These are phyloP conservation scores for Theocolax elegans DNA, from an alignment of 1,140 invertebrate species.

Conservation along the genomic window DNA sequence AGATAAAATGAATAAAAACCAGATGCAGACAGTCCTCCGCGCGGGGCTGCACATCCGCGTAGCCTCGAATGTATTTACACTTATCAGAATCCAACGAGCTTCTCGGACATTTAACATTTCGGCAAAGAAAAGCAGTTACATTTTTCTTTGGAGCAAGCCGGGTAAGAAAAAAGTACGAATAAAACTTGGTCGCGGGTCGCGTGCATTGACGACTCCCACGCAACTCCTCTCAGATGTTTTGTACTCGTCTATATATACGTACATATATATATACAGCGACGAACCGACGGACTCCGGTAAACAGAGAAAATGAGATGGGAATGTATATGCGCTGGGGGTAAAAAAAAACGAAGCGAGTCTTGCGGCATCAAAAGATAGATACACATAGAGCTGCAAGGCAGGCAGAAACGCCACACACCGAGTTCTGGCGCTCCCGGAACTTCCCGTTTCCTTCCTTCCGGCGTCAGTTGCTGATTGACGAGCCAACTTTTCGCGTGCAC, in stretches of 20 bases:
- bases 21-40: no score
- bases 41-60: no score
- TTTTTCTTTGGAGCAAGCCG: neutral
- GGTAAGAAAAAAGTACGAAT: neutral
- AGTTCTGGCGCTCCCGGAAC: constrained; percentile 57
- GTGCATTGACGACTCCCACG: constrained; percentile 11
- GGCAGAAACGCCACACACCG: constrained; percentile 40
- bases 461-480: constrained; percentile 62
- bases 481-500: constrained; percentile 57
- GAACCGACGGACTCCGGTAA: constrained; percentile 34
- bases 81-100: neutral
- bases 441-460: constrained; percentile 57
- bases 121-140: constrained; percentile 26
- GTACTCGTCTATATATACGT: neutral
- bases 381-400: constrained; percentile 9
- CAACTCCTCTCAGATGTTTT: neutral
- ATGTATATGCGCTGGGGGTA: neutral
- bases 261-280: no score
- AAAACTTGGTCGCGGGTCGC: neutral
- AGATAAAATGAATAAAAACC: no score
- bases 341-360: constrained; percentile 19
- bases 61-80: constrained; percentile 20
- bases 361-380: constrained; percentile 12
- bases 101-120: neutral
- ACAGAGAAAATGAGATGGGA: constrained; percentile 46